Evolutionary conservation across 2,797 vertebrate genomes (phyloP).

Genomic region (Lycodopsis pacificus): DNA sequence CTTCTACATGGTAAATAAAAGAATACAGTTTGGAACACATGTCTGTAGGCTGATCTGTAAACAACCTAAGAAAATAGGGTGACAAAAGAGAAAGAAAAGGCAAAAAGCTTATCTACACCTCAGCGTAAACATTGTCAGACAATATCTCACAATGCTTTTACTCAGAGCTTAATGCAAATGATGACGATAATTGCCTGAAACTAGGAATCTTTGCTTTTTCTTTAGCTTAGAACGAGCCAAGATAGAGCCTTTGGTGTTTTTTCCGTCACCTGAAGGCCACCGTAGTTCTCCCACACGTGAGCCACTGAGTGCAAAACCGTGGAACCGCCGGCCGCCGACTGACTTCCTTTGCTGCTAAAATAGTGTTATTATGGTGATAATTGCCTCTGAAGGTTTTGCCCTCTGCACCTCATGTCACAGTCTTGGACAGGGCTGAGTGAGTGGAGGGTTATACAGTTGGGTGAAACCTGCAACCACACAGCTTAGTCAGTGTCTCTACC

Average conservation of each 20-base stretch:
- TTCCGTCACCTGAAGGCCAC: background rate
- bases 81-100: background rate
- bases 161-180: background rate
- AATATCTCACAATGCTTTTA: slow-evolving; percentile 6
- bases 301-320: background rate
- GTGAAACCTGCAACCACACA: background rate
- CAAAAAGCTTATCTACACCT: background rate
- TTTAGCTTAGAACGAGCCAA: background rate
- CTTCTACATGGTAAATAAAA: slow-evolving; percentile 27
- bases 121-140: background rate
- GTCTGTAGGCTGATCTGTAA: slow-evolving; percentile 10
- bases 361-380: background rate
- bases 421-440: background rate
- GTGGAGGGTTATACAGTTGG: background rate
- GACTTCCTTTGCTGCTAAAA: background rate
- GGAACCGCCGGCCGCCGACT: background rate
- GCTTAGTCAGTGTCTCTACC: background rate
- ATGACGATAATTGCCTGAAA: too few relatives aligned
- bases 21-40: slow-evolving; percentile 20
- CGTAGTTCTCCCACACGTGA: background rate
- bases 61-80: slow-evolving; percentile 27
- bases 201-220: too few relatives aligned
- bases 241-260: background rate
- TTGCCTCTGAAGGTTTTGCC: background rate
- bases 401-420: background rate